Evolutionary conservation across 2,113 vertebrate species (phyloP), one percentile per base, ranked within the genome.

Genomic region (Artemisiospiza belli): DNA sequence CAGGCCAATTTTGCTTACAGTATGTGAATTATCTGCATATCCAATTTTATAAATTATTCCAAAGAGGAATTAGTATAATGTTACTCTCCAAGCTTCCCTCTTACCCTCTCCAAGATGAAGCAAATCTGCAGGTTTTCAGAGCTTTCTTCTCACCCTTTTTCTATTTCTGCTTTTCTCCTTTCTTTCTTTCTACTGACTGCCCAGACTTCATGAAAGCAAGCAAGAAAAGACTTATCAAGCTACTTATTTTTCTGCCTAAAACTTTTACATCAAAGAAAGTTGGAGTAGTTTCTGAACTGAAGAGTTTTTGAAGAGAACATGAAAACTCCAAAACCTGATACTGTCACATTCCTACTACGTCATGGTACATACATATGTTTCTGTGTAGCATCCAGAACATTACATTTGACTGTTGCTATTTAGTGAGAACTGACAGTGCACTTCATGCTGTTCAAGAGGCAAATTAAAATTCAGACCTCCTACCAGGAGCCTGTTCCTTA

Each of bases 401-500:
- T 6, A 6, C 14, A 39, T 78, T 39, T 91, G 55, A 51, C 46
- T 92, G 49, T 43, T 90, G 54, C 23, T 55, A 10, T 74, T 83
- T 52, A n/a, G 63, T 63, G 49, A 63, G 78, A 73, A 74, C 55
- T 5, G 19, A 57, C 58, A 76, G n/a, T 0, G 1, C 5, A 22
- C 35, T 52, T 91, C 55, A 58, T 57, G 82, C 46, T 83, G 41
- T 67, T 89, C 0, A 4, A 90, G 70, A 92, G 19, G 55, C 74
- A 87, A 80, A 91, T 11, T 8, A 85, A 87, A 91, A 90, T 37
- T 67, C 79, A 90, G 35, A 74, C 78, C 63, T 92, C 89, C 82
- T 88, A 69, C 63, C 49, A 80, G 79, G 30, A 90, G 35, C 39
- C 87, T 90, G 95, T 88, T 91, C 73, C 82, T 94, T 88, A 80